Evolutionary conservation across 2,113 vertebrate genomes (phyloP).

Genomic region (Semnopithecus entellus): DNA sequence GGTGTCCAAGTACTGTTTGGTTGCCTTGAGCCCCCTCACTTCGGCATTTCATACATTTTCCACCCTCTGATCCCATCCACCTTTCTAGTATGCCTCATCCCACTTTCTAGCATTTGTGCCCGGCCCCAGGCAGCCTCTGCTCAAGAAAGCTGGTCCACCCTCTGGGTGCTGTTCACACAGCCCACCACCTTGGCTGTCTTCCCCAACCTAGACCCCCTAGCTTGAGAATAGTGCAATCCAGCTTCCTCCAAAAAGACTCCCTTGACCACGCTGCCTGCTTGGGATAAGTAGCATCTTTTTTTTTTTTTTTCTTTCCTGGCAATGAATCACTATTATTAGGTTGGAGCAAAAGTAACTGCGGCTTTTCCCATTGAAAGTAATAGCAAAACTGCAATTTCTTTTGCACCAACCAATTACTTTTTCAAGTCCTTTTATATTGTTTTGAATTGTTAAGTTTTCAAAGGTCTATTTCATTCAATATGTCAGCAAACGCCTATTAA

Average conservation of each 20-base stretch:
- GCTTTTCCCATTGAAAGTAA: too few relatives aligned
- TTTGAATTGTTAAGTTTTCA: not conserved
- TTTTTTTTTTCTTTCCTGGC: not conserved
- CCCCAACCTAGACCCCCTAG: not conserved
- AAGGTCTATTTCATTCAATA: not conserved
- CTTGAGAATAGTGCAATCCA: not conserved
- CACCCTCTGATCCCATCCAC: rapidly evolving
- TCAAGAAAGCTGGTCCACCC: not conserved
- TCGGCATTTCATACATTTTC: not conserved
- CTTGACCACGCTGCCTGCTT: not conserved
- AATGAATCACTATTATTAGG: not conserved
- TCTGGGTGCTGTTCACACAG: too few relatives aligned
- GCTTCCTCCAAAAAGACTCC: not conserved
- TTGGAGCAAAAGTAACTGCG: too few relatives aligned
- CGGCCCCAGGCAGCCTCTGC: not conserved
- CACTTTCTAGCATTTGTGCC: not conserved
- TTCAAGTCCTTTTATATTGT: not conserved
- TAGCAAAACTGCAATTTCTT: too few relatives aligned
- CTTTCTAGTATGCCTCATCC: not conserved
- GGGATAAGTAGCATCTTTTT: not conserved
- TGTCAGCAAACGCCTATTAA: not conserved
- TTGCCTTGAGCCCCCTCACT: not conserved
- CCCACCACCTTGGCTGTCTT: not conserved
- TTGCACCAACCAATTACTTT: not conserved
- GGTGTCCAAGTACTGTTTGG: not conserved